Evolutionary conservation across 2,113 vertebrate genomes (phyloP).

Genomic region (Sinocyclocheilus grahami): DNA sequence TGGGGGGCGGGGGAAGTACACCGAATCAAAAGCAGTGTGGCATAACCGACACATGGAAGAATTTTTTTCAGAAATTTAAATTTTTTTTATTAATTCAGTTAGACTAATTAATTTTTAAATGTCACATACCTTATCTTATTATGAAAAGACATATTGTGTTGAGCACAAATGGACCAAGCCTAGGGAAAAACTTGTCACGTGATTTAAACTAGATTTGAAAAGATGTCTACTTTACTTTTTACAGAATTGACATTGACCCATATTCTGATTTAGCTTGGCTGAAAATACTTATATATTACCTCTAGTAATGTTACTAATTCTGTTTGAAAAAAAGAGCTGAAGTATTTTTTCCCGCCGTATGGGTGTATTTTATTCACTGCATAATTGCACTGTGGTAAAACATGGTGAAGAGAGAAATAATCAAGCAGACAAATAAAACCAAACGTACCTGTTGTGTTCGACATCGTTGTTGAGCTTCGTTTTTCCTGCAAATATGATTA

Average conservation of each 20-base stretch:
- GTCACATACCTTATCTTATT: background rate
- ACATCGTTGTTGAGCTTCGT: constrained; percentile 60
- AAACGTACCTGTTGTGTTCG: constrained; percentile 65
- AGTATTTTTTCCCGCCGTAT: background rate
- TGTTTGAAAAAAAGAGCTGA: background rate
- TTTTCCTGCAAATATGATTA: constrained; percentile 61
- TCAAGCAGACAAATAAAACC: background rate
- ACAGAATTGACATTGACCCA: background rate
- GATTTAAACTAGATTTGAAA: background rate
- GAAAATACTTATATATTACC: background rate
- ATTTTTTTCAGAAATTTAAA: no score
- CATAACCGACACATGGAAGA: no score
- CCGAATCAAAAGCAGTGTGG: background rate
- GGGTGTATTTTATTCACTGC: background rate
- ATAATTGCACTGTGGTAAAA: constrained; percentile 6
- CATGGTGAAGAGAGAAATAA: background rate
- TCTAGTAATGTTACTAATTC: background rate
- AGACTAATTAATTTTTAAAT: no score
- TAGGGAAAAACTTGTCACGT: no score
- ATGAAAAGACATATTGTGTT: background rate
- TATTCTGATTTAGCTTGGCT: background rate
- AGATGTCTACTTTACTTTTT: background rate
- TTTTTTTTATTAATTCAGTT: no score
- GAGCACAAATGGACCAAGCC: background rate
- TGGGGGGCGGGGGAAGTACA: no score